Conservation (phyloP, 2,797 vertebrate genomes). For the Alexandromys oeconomus region DNA sequence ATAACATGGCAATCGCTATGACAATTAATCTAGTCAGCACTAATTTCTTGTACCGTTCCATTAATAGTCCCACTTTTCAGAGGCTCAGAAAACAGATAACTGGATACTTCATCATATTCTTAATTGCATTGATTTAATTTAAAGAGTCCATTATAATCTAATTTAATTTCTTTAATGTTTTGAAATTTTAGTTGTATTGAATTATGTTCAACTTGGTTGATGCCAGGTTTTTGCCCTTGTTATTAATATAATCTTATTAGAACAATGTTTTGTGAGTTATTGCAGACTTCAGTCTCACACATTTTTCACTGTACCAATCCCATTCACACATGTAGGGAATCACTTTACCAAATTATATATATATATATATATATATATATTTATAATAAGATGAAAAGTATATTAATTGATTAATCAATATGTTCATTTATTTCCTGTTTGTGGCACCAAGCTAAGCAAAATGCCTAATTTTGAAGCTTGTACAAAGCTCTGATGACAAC, state of each 20-base stretch:
- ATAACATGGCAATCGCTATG: slow-evolving; percentile 75
- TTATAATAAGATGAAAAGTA: not conserved
- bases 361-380: not conserved
- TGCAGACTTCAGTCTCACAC: slow-evolving; percentile 20
- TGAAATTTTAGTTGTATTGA: slow-evolving; percentile 78
- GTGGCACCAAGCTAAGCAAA: not conserved
- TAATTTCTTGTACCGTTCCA: slow-evolving; percentile 75
- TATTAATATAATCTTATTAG: slow-evolving; percentile 69
- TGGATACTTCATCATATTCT: slow-evolving; percentile 77
- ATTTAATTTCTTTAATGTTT: slow-evolving; percentile 77
- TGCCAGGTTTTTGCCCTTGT: slow-evolving; percentile 64
- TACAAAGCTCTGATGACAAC: not conserved
- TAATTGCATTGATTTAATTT: slow-evolving; percentile 79
- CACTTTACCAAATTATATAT: slow-evolving; percentile 12
- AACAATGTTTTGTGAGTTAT: slow-evolving; percentile 56
- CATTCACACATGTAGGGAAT: not conserved
- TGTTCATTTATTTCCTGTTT: slow-evolving; percentile 28
- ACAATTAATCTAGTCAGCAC: slow-evolving; percentile 71
- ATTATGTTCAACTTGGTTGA: slow-evolving; percentile 81
- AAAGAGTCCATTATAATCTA: slow-evolving; percentile 73
- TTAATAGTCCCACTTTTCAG: slow-evolving; percentile 75
- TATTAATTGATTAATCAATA: not conserved
- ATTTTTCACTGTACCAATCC: not conserved
- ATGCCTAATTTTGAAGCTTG: not conserved
- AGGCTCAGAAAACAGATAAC: slow-evolving; percentile 75